Evolutionary conservation across 2,888 invertebrate genomes (phyloP), one percentile per base, ranked within the genome.

Genomic region (Troides aeacus): DNA sequence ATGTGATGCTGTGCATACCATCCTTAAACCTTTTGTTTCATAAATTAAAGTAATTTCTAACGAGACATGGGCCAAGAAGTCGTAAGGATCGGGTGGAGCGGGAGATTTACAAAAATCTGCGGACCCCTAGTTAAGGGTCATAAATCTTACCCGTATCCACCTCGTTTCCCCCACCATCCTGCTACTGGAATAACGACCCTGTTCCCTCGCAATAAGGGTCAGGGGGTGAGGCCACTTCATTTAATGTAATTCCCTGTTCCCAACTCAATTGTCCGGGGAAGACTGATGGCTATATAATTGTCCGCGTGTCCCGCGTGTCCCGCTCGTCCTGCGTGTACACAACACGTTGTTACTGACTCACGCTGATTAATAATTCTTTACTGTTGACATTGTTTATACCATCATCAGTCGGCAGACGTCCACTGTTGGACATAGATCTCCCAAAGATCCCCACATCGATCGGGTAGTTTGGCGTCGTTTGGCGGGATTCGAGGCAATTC

Each of bases 271-370:
- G 79, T 73, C 74, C 77, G 77, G 75, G 74, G 75, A 77, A 79
- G 80, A 80, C 74, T 75, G 80, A 81, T 81, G 79, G 75, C 62
- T 71, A 75, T 78, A 77, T 80, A 81, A 81, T 80, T 77, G 78
- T 70, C 69, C 62, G 66, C 60, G 62, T 69, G 66, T 62, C 50
- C 4, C 5, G 30, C 30, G 2, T 30, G 30, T 30, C 30, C 30
- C 30, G 30, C 30, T 30, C 5, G 30, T 30, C 30, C 30, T 46
- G 30, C 39, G 39, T 39, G 39, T 39, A 39, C 39, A 39, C 53
- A 42, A 59, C 66, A 62, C 66, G 50, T 72, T 68, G 72, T 69
- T 73, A 72, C 72, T 73, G 70, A 68, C 72, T 64, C n/a, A 70
- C 68, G 70, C 64, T 59, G 66, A 69, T 70, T 65, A 65, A 69